Base-by-base conservation (phyloP, 37 sponge, comb jelly and placozoan genomes). In the Axinella damicornis region DNA sequence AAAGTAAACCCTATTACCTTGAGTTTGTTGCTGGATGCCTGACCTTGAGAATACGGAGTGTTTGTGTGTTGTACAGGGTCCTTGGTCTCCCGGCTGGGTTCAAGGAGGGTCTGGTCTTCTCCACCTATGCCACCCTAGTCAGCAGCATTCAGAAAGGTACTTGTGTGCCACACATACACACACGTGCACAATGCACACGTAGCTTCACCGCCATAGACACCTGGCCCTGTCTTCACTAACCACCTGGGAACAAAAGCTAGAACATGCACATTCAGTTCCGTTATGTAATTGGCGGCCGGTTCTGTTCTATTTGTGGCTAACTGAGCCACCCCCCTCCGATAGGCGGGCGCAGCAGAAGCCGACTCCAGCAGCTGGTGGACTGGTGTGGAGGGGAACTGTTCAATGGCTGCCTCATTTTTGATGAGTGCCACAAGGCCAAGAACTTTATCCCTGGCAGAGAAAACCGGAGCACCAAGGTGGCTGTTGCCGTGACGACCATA, bases 351-450 rank as follows among this genome's bases (percentile, higher is more conserved):
- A 52, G 28, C 52, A 32, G 35, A 12, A 89, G 71, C 55, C 85
- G 90, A 21, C 79, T 89, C 12, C 74, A 89, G 28, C 90, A 89
- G 37, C 63, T 89, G 24, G 53, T 84, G n/a, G 40, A 59, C 32
- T 89, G 90, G 90, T 85, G 90, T 78, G 88, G 88, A 21, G 90
- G 90, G 21, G 53, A 69, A 18, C 20, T 35, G 5, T 89, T 89
- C 69, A 52, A 73, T 57, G 90, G 90, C 6, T 89, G 90, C 57
- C 79, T 89, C 17, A 67, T 89, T 15, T 89, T 89, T 69, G 90
- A 89, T 20, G 90, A 89, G 57, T 89, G 90, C 64, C 90, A 89
- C 80, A 83, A 84, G 58, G 90, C 90, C 0, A 89, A 89, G 73
- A 59, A 89, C 69, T 89, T 82, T 54, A 54, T 65, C 0, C 90